A percentile compares a stretch with the other conserved stretches of the same genome.
These are phyloP conservation scores for Rhabditophanes sp. DNA, from an alignment of 2,888 invertebrate species.

Conservation along the genomic window DNA sequence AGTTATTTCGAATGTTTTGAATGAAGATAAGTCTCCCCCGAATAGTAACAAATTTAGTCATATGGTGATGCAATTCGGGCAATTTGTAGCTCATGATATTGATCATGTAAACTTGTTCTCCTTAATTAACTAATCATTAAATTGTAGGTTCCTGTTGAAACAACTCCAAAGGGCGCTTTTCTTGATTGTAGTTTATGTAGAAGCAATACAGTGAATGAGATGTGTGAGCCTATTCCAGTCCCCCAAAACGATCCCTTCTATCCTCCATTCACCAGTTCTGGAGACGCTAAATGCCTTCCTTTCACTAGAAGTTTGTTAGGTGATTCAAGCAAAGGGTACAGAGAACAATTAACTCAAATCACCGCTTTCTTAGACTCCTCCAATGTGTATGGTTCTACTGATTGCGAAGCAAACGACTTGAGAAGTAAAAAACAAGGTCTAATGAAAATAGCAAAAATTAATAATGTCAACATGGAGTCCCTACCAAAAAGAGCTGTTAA, in stretches of 20 bases:
- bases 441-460: conserved; percentile 41
- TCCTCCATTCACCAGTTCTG: no score
- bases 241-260: conserved; percentile 76
- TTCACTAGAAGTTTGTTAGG: conserved; percentile 86
- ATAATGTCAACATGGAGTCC: conserved; percentile 15
- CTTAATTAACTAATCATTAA: no score
- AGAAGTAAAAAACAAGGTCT: conserved; percentile 50
- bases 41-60: conserved; percentile 43
- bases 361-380: conserved; percentile 65
- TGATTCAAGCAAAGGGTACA: conserved; percentile 58
- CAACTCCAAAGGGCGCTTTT: conserved; percentile 40
- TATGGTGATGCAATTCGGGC: conserved; percentile 75
- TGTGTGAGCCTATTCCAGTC: conserved; percentile 79
- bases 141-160: conserved; percentile 31
- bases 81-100: conserved; percentile 53
- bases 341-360: conserved; percentile 65
- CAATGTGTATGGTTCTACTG: conserved; percentile 74
- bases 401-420: conserved; percentile 63
- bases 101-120: no score
- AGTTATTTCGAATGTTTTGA: conserved; percentile 36
- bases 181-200: conserved; percentile 56
- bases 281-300: conserved; percentile 80
- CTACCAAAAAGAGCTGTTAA: conserved; percentile 43
- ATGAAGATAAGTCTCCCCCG: conserved; percentile 27
- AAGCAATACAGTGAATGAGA: conserved; percentile 74